Base-by-base conservation (phyloP, 2,888 invertebrate species). In the Crematogaster levior region DNA sequence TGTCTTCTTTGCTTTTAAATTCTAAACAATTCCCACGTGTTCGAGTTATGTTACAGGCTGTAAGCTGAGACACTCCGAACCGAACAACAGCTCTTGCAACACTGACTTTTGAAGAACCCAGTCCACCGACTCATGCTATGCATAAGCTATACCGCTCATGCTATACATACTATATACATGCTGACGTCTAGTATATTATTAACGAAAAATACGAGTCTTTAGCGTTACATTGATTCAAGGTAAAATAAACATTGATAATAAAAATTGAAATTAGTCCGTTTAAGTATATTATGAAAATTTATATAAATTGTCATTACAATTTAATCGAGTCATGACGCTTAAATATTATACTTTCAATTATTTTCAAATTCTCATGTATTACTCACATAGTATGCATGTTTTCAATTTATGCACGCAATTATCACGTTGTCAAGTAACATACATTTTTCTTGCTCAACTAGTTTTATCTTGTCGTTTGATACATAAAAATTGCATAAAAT, bases 41-140 rank as follows among this genome's bases (percentile, higher is more conserved):
- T 18, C 7, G 37, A 34, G 4, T 18, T 70, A 40, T 0, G 15
- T n/a, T 12, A 3, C 27, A 15, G 4, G 43, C 7, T 24, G 21
- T 0, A 12, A 72, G 9, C 12, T 15, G 7, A 6, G n/a, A 56
- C 40, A 56, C 40, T 43, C 73, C n/a, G 43, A 43, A 60, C 30
- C 1, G 60, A 43, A 5, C 43, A 30, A 43, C 21, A 73, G 73
- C 43, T 73, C 30, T 46, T 30, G 10, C 21, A 30, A 15, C 18
- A 73, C 73, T 73, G 60, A 30, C 37, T 70, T 53, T 53, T 53
- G 18, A 40, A 56, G 56, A 72, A 72, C 24, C 56, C 12, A 6
- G 12, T 72, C 4, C 12, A n/a, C n/a, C 27, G 56, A 37, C 40
- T 72, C 9, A 27, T 12, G 30, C 37, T 18, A 53, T 37, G 12